Evolutionary conservation across 2,888 invertebrate genomes (phyloP).

Genomic region (Stenchaetothrips biformis): DNA sequence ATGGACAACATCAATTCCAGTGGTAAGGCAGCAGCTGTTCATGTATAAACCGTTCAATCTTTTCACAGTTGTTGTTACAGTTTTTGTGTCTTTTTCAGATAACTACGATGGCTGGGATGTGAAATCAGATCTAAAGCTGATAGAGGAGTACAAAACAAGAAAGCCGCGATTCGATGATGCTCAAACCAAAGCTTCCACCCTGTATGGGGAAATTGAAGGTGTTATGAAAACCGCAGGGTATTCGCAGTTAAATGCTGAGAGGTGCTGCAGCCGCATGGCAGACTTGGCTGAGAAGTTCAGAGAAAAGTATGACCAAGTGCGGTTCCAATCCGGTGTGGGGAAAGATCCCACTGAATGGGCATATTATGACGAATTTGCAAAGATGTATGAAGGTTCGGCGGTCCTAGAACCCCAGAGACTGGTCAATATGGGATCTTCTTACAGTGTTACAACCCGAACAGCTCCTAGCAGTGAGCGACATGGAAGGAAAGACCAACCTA

Average conservation of each 20-base stretch:
- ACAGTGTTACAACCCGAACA: too few species aligned
- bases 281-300: background rate
- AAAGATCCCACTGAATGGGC: background rate
- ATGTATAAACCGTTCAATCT: too few species aligned
- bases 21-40: too few species aligned
- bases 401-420: background rate
- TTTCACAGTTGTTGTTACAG: too few species aligned
- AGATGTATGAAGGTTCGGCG: background rate
- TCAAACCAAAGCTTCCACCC: background rate
- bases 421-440: too few species aligned
- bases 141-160: background rate
- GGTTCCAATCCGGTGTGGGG: background rate
- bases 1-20: too few species aligned
- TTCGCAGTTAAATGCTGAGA: background rate
- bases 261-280: background rate
- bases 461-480: too few species aligned
- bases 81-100: too few species aligned
- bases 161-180: background rate
- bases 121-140: too few species aligned
- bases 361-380: background rate
- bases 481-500: too few species aligned
- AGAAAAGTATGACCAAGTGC: background rate
- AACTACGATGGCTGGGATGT: too few species aligned
- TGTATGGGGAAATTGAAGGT: background rate
- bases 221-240: background rate